Evolutionary conservation across 2,113 vertebrate species (phyloP).

Genomic region (Petroica traversi): DNA sequence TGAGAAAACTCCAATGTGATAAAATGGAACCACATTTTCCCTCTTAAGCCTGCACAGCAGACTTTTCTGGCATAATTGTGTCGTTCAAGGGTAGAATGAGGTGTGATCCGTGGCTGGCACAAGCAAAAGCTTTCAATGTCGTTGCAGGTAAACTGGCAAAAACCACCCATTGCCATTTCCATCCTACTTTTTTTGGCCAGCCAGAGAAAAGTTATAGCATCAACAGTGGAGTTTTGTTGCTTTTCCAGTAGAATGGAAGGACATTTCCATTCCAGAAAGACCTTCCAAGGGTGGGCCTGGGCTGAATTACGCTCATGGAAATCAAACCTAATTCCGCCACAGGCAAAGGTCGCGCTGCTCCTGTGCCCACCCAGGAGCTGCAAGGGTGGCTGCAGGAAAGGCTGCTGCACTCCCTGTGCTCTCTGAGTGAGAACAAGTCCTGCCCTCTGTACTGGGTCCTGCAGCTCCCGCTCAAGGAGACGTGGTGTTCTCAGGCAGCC

Average conservation of each 20-base stretch:
- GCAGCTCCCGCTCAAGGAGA: background rate
- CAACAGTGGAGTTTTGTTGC: background rate
- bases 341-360: background rate
- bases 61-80: constrained; percentile 68
- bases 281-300: background rate
- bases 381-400: background rate
- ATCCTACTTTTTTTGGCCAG: background rate
- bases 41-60: constrained; percentile 55
- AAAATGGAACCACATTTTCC: constrained; percentile 63
- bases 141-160: background rate
- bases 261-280: background rate
- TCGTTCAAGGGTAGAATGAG: constrained; percentile 62
- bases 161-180: background rate
- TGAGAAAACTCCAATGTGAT: constrained; percentile 69
- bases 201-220: background rate
- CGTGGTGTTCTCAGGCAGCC: background rate
- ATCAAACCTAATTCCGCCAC: background rate
- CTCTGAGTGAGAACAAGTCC: background rate
- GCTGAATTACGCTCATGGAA: background rate
- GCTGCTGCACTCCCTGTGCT: background rate
- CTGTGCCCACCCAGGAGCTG: accelerated
- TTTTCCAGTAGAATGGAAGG: background rate
- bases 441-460: background rate
- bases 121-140: background rate
- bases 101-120: constrained; percentile 10